Evolutionary conservation across 2,113 vertebrate genomes (phyloP), one percentile per base, ranked within the genome.

Genomic region (Lepisosteus oculatus): DNA sequence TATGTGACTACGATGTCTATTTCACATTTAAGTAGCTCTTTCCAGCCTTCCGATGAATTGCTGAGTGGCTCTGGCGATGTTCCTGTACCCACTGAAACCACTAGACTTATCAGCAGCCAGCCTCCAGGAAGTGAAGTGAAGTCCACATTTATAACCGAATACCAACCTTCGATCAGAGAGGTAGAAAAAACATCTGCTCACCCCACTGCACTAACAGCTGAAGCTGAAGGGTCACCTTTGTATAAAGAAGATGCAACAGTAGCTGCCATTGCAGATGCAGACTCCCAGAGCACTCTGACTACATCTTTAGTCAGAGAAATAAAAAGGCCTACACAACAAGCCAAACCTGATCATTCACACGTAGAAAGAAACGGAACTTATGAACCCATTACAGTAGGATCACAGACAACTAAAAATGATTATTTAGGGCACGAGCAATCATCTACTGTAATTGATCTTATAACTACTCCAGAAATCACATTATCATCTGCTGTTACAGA

Each of bases 281-380:
- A 42, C 5, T 84, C 82, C 74, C 66, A 76, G 3, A 83, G 73
- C 76, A 87, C 82, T 14, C 75, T 87, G 15, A 72, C 84, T 3
- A 82, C 87, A 86, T 88, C 85, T 75, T 86, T 79, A 45, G 54
- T 78, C 2, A 87, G 87, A 42, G 85, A 84, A 67, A 88, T 85
- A 4, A 84, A 88, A 43, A 81, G 90, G 79, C 78, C 88, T 29
- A 67, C 86, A 9, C 5, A 5, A 51, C 9, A 9, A 9, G 47
- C 47, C 5, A 51, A 51, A 51, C 47, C 47, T 51, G 47, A 51
- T 3, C 47, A 6, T 5, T 51, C 47, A 2, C 5, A 51, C 9
- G 1, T 78, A 43, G 72, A 74, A 29, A 70, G 51, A 2, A 72
- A 79, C 13, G 78, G 75, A 67, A 45, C 57, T 5, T 76, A 68